These are phyloP conservation scores for Myocastor coypus DNA, from an alignment of 2,113 vertebrate species.

Conservation along the genomic window DNA sequence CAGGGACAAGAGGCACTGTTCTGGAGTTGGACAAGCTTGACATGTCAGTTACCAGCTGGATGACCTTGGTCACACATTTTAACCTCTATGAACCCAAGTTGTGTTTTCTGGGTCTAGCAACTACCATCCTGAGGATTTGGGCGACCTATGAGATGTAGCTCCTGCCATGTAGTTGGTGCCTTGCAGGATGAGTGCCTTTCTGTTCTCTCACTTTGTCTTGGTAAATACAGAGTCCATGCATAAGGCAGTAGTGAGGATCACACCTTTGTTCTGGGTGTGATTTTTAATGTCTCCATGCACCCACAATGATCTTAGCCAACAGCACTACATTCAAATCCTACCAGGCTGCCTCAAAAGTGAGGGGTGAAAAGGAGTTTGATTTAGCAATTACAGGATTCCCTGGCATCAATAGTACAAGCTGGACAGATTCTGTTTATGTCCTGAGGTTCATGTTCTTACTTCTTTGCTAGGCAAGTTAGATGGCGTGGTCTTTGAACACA, in stretches of 20 bases:
- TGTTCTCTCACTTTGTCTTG: not conserved
- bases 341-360: not conserved
- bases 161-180: not conserved
- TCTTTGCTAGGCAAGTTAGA: not conserved
- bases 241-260: not conserved
- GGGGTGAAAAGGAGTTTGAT: not conserved
- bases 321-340: not conserved
- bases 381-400: not conserved
- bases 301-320: not conserved
- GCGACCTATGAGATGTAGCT: not conserved
- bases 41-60: not conserved
- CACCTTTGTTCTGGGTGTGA: not conserved
- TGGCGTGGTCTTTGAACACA: not conserved
- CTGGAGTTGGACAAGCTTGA: not conserved
- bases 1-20: not conserved
- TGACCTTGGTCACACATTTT: not conserved
- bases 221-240: not conserved
- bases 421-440: not conserved
- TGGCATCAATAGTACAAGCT: not conserved
- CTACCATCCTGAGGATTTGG: not conserved
- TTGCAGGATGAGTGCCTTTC: not conserved
- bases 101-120: not conserved
- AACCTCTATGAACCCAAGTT: not conserved
- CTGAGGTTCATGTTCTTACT: not conserved
- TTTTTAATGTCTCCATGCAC: not conserved